Base-by-base conservation (phyloP, 2,113 vertebrate genomes). In the Neomonachus schauinslandi region DNA sequence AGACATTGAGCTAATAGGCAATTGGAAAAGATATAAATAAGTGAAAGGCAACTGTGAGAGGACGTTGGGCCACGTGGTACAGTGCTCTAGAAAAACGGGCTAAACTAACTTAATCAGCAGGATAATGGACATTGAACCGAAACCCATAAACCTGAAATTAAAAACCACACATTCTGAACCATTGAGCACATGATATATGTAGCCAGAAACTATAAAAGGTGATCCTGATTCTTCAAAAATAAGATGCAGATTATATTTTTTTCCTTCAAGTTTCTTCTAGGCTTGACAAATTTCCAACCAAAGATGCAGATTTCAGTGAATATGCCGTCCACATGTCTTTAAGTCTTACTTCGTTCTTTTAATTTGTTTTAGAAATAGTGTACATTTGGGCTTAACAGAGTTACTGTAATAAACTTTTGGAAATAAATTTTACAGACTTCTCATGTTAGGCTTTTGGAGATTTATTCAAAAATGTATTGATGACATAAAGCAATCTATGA, bases 381-480 rank as follows among this genome's bases (percentile, higher is more conserved):
- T 74, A 49, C 13, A 39, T 72, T 82, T 92, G 15, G 7, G 18
- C 51, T 83, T 98, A 98, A 84, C 14, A 90, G 95, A 98, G 51
- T 94, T 97, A 98, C 94, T 97, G 85, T 97, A 98, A 97, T 98
- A 98, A 96, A 95, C 83, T 98, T 97, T 97, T 98, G 89, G 97
- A 89, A 94, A 91, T 94, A 97, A 98, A 98, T 97, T 88, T 97
- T 69, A 36, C 16, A 98, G 97, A 67, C 95, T 96, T 98, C 79
- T 97, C 90, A 98, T 96, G 98, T 98, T 97, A 97, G 59, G 94
- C 71, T 97, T 98, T 96, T 98, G 91, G 96, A 98, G 97, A 95
- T 97, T 98, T 77, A 98, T 92, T 97, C 96, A 98, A 98, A 97
- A 74, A 96, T 93, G 94, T 98, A 86, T 91, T 93, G 71, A 96